These are phyloP conservation scores for Aphis craccivora DNA, from an alignment of 1,140 invertebrate genomes.

Conservation along the genomic window DNA sequence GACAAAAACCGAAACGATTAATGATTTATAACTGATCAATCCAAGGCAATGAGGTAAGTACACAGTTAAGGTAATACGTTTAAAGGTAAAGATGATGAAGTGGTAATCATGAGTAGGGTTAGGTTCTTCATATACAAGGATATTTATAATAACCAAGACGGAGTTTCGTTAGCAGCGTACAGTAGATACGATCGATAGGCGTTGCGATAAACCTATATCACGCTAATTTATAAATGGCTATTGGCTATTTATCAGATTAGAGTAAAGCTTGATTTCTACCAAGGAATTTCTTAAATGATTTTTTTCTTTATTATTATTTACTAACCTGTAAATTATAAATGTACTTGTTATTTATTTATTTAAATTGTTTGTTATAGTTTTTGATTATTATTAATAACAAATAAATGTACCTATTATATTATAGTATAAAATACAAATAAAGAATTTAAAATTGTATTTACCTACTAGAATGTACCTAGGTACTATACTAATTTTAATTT, in stretches of 20 bases:
- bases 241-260: not conserved
- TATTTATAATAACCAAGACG: not conserved
- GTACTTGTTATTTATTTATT: not conserved
- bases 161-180: not conserved
- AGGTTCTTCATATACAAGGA: not conserved
- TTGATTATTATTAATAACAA: not conserved
- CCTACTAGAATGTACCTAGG: too few relatives aligned
- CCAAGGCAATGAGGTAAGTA: not conserved
- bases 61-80: too few relatives aligned
- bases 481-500: too few relatives aligned
- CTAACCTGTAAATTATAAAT: not conserved
- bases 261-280: not conserved
- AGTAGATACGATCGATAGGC: not conserved
- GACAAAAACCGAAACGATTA: conserved; percentile 58
- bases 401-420: too few relatives aligned
- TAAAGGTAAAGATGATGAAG: too few relatives aligned
- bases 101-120: not conserved
- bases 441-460: not conserved
- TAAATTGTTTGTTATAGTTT: not conserved
- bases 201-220: not conserved
- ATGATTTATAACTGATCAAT: not conserved
- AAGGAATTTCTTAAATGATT: not conserved
- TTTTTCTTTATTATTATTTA: not conserved
- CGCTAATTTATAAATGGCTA: not conserved
- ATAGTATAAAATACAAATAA: not conserved